Base-by-base conservation (phyloP, 2,113 vertebrate genomes). In the Channa maculata region DNA sequence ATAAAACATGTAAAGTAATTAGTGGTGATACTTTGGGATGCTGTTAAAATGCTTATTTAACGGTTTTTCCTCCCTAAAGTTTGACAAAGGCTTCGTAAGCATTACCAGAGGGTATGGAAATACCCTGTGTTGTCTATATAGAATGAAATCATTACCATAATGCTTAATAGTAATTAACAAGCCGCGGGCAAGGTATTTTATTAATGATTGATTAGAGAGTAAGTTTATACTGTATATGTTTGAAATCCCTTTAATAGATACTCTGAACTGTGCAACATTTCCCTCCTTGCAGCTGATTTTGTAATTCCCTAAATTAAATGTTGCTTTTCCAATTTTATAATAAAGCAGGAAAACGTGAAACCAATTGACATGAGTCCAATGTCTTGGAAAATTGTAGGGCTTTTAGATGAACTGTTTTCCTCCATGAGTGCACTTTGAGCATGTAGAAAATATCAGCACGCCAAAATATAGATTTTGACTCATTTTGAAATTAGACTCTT, bases 31-130 rank as follows among this genome's bases (percentile, higher is more conserved):
- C 76, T 83, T 57, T 48, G 38, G 46, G 54, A 71, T 58, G 45
- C 57, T 74, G 11, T 12, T 75, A 51, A 85, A 84, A 50, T 75
- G 63, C 83, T 81, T 81, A 77, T 69, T 86, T 83, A 81, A 85
- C 69, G 60, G 10, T 78, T 83, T 13, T 61, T n/a, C 3, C 75
- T 77, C 38, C 71, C 54, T 54, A 38, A 82, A 57, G 67, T 86
- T 82, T 83, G 54, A 83, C 33, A 75, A 79, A 71, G 38, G 36
- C 41, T 79, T 68, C 74, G 63, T 58, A 71, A 80, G 64, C 46
- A 58, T 71, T 68, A 62, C 82, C 67, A 10, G 36, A 12, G 78
- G 69, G 82, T 75, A 65, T 64, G 14, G 52, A 69, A 73, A 39
- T 14, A 77, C 14, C 2, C 53, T 59, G 6, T 53, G 45, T 80